These are phyloP conservation scores for Tenualosa thibaudeaui DNA, from an alignment of 2,797 vertebrate genomes.

Conservation along the genomic window DNA sequence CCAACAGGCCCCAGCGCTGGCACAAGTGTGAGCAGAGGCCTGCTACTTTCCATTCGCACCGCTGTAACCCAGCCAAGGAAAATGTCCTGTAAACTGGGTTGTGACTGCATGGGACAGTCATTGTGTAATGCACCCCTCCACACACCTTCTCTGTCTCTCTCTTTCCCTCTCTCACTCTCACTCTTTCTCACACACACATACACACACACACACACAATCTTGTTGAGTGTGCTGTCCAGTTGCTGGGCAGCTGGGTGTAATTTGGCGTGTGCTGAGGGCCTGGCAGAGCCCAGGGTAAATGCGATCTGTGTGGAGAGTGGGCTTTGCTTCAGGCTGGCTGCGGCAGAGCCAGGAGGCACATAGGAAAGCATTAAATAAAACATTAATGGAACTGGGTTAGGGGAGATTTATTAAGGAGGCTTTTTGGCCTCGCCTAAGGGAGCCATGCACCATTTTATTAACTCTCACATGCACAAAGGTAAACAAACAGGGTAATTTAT, in stretches of 20 bases:
- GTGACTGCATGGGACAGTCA: neutral
- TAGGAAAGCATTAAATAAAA: conserved; percentile 78
- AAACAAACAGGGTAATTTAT: conserved; percentile 77
- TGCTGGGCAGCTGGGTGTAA: conserved; percentile 67
- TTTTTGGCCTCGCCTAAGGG: conserved; percentile 70
- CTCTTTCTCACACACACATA: neutral
- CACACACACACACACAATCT: neutral
- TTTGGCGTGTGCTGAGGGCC: conserved; percentile 61
- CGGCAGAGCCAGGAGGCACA: conserved; percentile 66
- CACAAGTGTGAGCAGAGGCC: neutral
- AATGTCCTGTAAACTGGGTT: neutral
- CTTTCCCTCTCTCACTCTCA: neutral
- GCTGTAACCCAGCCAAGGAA: conserved; percentile 42
- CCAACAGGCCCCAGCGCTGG: neutral
- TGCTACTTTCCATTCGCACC: conserved; percentile 22
- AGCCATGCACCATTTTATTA: conserved; percentile 75
- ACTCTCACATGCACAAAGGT: conserved; percentile 76
- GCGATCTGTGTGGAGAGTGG: conserved; percentile 63
- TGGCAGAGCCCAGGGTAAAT: conserved; percentile 69
- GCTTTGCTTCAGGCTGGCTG: conserved; percentile 69
- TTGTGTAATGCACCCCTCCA: neutral
- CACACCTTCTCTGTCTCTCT: neutral
- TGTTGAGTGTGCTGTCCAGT: conserved; percentile 58
- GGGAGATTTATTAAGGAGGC: conserved; percentile 77
- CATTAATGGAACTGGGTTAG: conserved; percentile 83